Base-by-base conservation (phyloP, 2,888 invertebrate species). In the Sthenelais limicola region DNA sequence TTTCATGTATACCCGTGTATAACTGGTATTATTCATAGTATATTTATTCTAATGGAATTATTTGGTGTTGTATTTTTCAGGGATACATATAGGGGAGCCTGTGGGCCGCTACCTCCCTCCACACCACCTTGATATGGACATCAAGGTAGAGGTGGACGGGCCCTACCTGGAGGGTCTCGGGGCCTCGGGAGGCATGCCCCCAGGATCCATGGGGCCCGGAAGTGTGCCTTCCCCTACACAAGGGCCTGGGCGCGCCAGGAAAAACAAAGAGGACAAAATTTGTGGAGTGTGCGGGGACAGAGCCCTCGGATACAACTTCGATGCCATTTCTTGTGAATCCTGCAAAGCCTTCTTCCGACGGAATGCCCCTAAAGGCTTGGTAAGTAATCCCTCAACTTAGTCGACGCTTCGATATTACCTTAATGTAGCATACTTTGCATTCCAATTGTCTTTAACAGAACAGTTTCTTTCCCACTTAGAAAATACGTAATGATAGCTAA, bases 261-360 rank as follows among this genome's bases (percentile, higher is more conserved):
- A 86, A 78, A 82, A 83, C 75, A 87, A 87, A 73, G 87, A 87
- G 76, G 87, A 87, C 78, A 87, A 87, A 78, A 83, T 84, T 67
- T 87, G 87, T 73, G 87, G 87, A 0, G 87, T 87, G 56, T 87
- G 87, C 71, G 87, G 87, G 3, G 87, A 87, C 77, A 77, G 85
- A 30, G 87, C 87, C 5, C 83, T 87, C 28, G 87, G 87, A 35
- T 87, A 87, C 81, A 87, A 87, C 81, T 87, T 87, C 72, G 87
- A 87, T 79, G 87, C 87, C 81, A 87, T 87, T 71, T 87, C 87
- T n/a, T 87, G 87, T 77, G 87, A 87, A 80, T 86, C 86, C 0
- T 87, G 87, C 79, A 88, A 88, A 79, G 88, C 88, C 12, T 88
- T 88, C 83, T 88, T 88, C 80, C 79, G 88, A 70, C 70, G 87